Conservation (phyloP, 23 tunicate genomes). For the Trididemnum nubilum region DNA sequence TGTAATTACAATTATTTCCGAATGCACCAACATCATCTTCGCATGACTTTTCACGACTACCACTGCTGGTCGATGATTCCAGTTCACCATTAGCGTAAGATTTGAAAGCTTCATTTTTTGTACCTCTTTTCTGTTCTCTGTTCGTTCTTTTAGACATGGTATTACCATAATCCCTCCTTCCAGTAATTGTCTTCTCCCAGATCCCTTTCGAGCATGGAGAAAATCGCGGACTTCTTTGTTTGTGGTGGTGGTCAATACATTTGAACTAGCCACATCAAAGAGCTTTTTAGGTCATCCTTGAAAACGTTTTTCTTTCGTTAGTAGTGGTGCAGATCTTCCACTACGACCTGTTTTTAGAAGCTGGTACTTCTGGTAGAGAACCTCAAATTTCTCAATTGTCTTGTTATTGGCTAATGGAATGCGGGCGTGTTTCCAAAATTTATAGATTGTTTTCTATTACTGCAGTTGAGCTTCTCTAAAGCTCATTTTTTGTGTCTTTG, state of each 20-base stretch:
- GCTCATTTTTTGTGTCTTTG: neutral
- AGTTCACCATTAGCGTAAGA: neutral
- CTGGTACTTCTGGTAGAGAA: neutral
- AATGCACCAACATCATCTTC: constrained; percentile 31
- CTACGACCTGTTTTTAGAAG: constrained; percentile 7
- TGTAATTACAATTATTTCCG: too few species aligned
- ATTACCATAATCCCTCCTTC: constrained; percentile 2
- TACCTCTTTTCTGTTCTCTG: constrained; percentile 5
- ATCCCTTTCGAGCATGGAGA: neutral
- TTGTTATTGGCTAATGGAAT: neutral
- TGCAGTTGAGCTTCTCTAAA: neutral
- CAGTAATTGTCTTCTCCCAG: constrained; percentile 5
- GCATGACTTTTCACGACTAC: constrained; percentile 20
- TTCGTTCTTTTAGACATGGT: constrained; percentile 6
- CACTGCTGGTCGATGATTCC: constrained; percentile 27
- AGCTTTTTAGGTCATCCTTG: constrained; percentile 16
- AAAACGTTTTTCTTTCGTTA: constrained; percentile 14
- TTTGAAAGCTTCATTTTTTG: constrained; percentile 13
- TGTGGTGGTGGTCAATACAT: too few species aligned
- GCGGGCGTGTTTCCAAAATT: neutral
- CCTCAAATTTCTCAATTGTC: too few species aligned
- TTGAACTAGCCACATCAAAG: too few species aligned
- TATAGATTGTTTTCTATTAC: neutral
- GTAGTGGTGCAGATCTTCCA: constrained; percentile 10
- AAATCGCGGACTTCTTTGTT: too few species aligned